Conservation (phyloP, 1,140 invertebrate species). For the Zaprionus ghesquierei region DNA sequence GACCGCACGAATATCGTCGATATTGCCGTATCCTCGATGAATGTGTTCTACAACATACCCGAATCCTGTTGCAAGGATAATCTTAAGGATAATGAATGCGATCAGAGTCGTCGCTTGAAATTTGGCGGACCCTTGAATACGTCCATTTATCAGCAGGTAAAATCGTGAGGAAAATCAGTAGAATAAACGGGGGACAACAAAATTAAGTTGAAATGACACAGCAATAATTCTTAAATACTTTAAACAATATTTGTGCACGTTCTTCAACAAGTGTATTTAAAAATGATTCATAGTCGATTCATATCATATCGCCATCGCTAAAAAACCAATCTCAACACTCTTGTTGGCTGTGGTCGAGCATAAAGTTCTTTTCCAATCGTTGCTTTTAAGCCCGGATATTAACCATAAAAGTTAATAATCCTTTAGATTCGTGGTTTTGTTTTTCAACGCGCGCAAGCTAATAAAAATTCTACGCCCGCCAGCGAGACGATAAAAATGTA, state of each 20-base stretch:
- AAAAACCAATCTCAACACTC: slow-evolving; percentile 14
- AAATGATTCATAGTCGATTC: background rate
- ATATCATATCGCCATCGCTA: background rate
- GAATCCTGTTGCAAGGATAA: slow-evolving; percentile 85
- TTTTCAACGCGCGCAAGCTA: slow-evolving; percentile 8
- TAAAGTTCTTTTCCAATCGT: slow-evolving; percentile 32
- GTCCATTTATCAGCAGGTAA: slow-evolving; percentile 85
- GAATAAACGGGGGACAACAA: background rate
- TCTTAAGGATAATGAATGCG: slow-evolving; percentile 82
- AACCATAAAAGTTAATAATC: slow-evolving; percentile 63
- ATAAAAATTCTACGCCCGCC: slow-evolving; percentile 57
- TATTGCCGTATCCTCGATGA: slow-evolving; percentile 75
- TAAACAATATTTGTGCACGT: background rate
- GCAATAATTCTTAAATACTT: background rate
- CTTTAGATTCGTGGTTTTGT: slow-evolving; percentile 29
- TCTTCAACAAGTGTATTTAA: background rate
- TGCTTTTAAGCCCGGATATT: slow-evolving; percentile 2
- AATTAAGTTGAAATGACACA: too few species aligned
- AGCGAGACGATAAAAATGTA: slow-evolving; percentile 51
- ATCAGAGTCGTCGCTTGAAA: slow-evolving; percentile 83
- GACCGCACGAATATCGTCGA: slow-evolving; percentile 77
- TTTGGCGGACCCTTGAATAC: slow-evolving; percentile 83
- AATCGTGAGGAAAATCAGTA: background rate
- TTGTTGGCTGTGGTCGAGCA: slow-evolving; percentile 41
- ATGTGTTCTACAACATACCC: slow-evolving; percentile 84